Evolutionary conservation across 2,888 invertebrate species (phyloP), one percentile per base, ranked within the genome.

Genomic region (Ennomos quercinarius): DNA sequence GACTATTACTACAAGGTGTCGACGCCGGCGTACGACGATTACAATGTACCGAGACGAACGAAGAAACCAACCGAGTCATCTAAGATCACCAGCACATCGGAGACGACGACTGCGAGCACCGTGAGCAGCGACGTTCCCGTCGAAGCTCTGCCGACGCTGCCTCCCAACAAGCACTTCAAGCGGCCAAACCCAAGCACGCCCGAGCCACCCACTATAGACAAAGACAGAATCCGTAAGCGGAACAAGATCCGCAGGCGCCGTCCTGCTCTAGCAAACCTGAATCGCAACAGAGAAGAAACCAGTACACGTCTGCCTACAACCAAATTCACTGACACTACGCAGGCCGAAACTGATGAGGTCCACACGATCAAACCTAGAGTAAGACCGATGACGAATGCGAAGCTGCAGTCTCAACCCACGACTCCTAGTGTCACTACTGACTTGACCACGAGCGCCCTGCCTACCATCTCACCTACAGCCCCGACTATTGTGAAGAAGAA

Each of bases 1-100:
- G 92, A 92, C 58, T 91, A 91, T 73, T 92, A 91, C 66, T 91
- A 92, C 57, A 90, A 84, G 71, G 88, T 91, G 50, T 89, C 91
- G 48, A 90, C 91, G 58, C 86, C 91, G 34, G 63, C 78, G 13
- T 87, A 89, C 67, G 84, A 85, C 44, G 87, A 89, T 46, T 77
- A 83, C 41, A 80, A 74, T 58, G 73, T 83, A 13, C 71, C 83
- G 61, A 83, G 85, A 79, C 80, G 89, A 77, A 89, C 86, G 64
- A 91, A 89, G 71, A 90, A 87, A 61, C 88, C 89, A 11, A 83
- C 70, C 40, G 87, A 88, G 67, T 61, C 80, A 34, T 69, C 74
- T 3, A 79, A 70, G 60, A 70, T 71, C 45, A 74, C 78, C 38
- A 73, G 78, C 37, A 61, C 71, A 45, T 71, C 73, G 62, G 74